Evolutionary conservation across 2,797 vertebrate species (phyloP).

Genomic region (Furcifer pardalis): DNA sequence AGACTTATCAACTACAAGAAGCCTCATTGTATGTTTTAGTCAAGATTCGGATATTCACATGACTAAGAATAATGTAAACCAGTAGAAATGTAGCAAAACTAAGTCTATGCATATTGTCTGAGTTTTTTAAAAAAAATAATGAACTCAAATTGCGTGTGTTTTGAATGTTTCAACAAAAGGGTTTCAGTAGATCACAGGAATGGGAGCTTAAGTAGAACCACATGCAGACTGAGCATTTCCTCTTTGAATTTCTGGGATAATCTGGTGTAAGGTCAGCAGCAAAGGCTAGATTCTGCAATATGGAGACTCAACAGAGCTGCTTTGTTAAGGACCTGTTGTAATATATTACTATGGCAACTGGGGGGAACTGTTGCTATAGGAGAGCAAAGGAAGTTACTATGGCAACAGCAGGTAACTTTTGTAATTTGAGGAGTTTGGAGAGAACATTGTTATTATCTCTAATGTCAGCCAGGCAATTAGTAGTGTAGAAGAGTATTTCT

Average conservation of each 20-base stretch:
- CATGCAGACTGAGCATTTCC: rapidly evolving
- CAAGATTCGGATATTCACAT: no score
- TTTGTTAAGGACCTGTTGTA: slow-evolving; percentile 28
- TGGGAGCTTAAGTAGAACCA: rapidly evolving
- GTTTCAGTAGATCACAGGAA: rapidly evolving
- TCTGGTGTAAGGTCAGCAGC: not conserved
- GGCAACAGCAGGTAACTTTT: slow-evolving; percentile 46
- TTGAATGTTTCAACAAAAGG: no score
- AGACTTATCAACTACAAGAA: not conserved
- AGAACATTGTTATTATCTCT: slow-evolving; percentile 20
- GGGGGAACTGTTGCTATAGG: slow-evolving; percentile 22
- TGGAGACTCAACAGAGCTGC: slow-evolving; percentile 7
- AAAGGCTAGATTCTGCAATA: not conserved
- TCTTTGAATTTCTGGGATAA: not conserved
- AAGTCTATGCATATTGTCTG: no score
- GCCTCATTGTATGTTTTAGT: not conserved
- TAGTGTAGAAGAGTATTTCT: not conserved
- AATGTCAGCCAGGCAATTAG: slow-evolving; percentile 14
- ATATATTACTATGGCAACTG: slow-evolving; percentile 58
- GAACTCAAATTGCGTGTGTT: no score
- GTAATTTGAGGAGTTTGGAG: slow-evolving; percentile 8
- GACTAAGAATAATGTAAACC: not conserved
- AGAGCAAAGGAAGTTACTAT: slow-evolving; percentile 43
- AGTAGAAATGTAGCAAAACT: not conserved
- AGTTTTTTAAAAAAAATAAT: no score